These are phyloP conservation scores for Xenops minutus DNA, from an alignment of 2,797 vertebrate species.

Conservation along the genomic window DNA sequence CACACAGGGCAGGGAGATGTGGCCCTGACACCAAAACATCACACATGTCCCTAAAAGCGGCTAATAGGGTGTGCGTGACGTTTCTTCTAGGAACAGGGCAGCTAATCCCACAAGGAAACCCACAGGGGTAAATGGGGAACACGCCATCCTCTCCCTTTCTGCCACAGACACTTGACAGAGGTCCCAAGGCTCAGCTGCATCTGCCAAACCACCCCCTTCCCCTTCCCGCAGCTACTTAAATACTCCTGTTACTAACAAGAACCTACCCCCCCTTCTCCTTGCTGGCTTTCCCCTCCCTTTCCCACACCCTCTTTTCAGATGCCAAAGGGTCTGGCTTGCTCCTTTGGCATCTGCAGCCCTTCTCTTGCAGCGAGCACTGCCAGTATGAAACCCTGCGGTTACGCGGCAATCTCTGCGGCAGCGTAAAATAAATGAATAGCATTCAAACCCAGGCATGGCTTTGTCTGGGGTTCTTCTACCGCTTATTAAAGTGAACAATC, in stretches of 20 bases:
- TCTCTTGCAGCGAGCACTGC: not conserved
- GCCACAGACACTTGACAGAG: not conserved
- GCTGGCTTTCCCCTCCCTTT: not conserved
- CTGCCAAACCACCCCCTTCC: constrained; percentile 12
- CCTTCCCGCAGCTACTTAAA: constrained; percentile 25
- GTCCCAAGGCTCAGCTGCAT: not conserved
- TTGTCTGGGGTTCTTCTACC: constrained; percentile 46
- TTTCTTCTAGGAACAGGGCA: not conserved
- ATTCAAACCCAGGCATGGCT: constrained; percentile 23
- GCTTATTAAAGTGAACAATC: constrained; percentile 27
- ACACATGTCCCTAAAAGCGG: fast-evolving
- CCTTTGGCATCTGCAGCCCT: constrained; percentile 46
- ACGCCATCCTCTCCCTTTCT: not conserved
- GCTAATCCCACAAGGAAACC: not conserved
- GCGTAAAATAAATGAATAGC: constrained; percentile 54
- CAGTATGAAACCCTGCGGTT: constrained; percentile 49
- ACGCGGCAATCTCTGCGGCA: constrained; percentile 25
- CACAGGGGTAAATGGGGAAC: not conserved
- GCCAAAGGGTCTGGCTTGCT: constrained; percentile 38
- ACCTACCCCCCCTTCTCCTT: not conserved
- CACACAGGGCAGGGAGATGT: not conserved
- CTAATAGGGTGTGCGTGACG: not conserved
- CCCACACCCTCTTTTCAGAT: constrained; percentile 34
- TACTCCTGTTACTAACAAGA: constrained; percentile 12
- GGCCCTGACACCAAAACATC: not conserved